Conservation (phyloP, 2,113 vertebrate genomes). For the Campylorhamphus procurvoides region DNA sequence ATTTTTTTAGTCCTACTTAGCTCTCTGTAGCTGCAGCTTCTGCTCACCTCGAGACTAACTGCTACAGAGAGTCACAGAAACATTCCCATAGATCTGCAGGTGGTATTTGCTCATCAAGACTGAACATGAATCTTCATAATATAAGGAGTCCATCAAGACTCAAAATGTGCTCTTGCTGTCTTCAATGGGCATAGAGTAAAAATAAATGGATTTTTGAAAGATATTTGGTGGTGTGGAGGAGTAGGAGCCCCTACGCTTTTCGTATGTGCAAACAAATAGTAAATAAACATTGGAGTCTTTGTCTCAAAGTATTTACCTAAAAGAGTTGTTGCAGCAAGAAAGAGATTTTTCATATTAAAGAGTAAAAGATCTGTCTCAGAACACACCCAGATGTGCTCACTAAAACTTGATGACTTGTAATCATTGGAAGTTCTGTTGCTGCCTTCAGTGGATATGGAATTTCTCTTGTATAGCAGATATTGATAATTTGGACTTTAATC, state of each 20-base stretch:
- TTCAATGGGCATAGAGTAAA: neutral
- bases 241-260: neutral
- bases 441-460: neutral
- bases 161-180: neutral
- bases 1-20: neutral
- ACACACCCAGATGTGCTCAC: neutral
- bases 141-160: neutral
- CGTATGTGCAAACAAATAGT: neutral
- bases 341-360: neutral
- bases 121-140: neutral
- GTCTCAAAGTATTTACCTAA: neutral
- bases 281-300: neutral
- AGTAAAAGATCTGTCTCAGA: neutral
- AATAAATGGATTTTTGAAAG: neutral
- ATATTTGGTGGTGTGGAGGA: neutral
- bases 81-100: fast-evolving
- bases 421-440: neutral
- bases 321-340: neutral
- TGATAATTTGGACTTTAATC: neutral
- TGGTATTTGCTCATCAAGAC: neutral
- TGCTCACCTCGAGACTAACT: neutral
- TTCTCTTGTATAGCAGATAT: neutral
- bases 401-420: neutral
- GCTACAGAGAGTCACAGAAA: fast-evolving
- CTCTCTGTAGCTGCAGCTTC: neutral